Conservation (phyloP, 2,797 vertebrate genomes). For the Xerus rutilus region DNA sequence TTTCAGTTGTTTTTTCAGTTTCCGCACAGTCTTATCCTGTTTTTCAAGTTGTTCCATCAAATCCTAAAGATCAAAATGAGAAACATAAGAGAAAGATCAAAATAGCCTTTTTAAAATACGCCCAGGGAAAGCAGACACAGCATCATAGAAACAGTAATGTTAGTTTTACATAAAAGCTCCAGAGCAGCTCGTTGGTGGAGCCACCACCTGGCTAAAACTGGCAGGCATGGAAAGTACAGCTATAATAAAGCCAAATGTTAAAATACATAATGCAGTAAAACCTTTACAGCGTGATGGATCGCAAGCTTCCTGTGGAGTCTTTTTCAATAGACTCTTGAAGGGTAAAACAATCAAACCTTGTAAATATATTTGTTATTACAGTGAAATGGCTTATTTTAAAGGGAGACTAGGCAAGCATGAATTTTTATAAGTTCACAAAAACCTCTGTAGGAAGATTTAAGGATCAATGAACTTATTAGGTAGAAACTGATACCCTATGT, state of each 20-base stretch:
- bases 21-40: conserved; percentile 98
- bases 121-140: conserved; percentile 50
- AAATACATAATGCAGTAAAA: conserved; percentile 13
- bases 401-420: not conserved
- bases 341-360: not conserved
- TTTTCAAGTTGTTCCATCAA: conserved; percentile 99
- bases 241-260: conserved; percentile 75
- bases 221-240: conserved; percentile 77
- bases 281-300: conserved; percentile 83
- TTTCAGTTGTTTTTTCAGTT: conserved; percentile 99
- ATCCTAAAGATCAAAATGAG: conserved; percentile 90
- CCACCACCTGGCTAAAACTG: conserved; percentile 82
- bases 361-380: not conserved
- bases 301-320: conserved; percentile 62
- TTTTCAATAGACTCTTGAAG: not conserved
- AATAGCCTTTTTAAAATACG: not conserved
- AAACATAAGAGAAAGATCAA: conserved; percentile 51
- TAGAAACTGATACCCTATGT: not conserved
- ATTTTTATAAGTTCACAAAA: conserved; percentile 15
- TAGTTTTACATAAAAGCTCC: conserved; percentile 80
- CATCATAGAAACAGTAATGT: conserved; percentile 72
- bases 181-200: conserved; percentile 81
- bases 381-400: not conserved
- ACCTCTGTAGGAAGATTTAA: not conserved
- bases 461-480: not conserved